Evolutionary conservation across 2,888 invertebrate genomes (phyloP).

Genomic region (Callyntrura guangdongensis): DNA sequence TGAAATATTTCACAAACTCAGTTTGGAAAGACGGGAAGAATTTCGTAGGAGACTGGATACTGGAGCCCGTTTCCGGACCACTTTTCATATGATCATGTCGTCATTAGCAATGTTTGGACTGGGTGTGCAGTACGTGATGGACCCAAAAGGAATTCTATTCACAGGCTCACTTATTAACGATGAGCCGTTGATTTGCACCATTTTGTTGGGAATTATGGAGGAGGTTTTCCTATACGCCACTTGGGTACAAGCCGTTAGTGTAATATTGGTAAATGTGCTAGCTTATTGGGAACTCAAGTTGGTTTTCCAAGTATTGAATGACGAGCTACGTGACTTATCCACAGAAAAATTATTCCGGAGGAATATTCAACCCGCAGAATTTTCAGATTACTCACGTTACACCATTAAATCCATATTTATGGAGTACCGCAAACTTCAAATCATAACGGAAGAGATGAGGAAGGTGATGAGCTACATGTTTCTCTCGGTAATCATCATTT

Average conservation of each 20-base stretch:
- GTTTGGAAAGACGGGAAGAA: neutral
- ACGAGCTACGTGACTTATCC: constrained; percentile 17
- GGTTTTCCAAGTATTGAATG: constrained; percentile 33
- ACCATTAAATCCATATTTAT: constrained; percentile 53
- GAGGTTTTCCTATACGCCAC: constrained; percentile 46
- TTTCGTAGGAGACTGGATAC: constrained; percentile 34
- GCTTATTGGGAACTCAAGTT: constrained; percentile 52
- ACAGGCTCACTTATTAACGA: constrained; percentile 18
- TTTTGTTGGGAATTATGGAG: constrained; percentile 50
- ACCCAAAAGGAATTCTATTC: constrained; percentile 59
- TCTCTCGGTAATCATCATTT: constrained; percentile 45
- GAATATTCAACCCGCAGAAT: neutral
- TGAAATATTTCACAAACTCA: constrained; percentile 42
- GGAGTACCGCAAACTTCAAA: constrained; percentile 58
- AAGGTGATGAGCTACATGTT: constrained; percentile 47
- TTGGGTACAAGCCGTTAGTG: constrained; percentile 65
- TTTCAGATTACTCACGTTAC: neutral
- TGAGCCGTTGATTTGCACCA: constrained; percentile 21
- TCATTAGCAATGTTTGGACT: constrained; percentile 61
- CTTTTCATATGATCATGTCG: constrained; percentile 46
- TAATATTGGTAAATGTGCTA: constrained; percentile 37
- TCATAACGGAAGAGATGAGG: constrained; percentile 23
- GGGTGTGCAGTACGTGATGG: constrained; percentile 59
- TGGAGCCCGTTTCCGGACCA: constrained; percentile 54
- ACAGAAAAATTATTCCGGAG: neutral